phyloP scores from a whole-genome alignment of 92 coral and sea anemone genomes.

The Metridium senile region DNA sequence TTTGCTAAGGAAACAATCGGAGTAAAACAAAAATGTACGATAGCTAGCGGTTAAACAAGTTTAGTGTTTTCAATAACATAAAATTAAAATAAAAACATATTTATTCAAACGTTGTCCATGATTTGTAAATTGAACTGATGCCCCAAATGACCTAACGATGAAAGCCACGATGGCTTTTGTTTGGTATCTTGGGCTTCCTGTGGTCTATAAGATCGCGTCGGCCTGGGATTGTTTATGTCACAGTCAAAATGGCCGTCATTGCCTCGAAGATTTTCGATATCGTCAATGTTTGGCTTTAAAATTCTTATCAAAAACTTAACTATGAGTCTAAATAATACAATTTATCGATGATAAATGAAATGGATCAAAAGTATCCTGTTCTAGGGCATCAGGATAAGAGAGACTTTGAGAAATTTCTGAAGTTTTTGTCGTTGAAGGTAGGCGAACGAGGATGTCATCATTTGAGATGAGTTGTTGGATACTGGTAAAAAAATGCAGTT shows the following conservation, averaged over 20 bases:
- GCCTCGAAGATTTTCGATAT: background rate
- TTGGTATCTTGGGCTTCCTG: constrained; percentile 1
- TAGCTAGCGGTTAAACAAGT: no score
- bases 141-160: no score
- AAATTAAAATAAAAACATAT: no score
- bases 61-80: no score
- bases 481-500: background rate
- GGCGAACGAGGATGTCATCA: constrained; percentile 1
- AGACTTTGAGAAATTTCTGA: constrained; percentile 91
- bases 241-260: background rate
- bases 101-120: no score
- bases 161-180: no score
- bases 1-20: no score
- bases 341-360: constrained; percentile 22
- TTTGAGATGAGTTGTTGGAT: background rate
- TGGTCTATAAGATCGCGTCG: background rate
- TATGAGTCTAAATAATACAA: background rate
- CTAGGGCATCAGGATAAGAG: constrained; percentile 73
- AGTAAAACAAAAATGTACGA: no score
- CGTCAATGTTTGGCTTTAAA: background rate
- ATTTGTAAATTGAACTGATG: no score
- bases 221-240: constrained; percentile 11
- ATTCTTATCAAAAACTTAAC: background rate
- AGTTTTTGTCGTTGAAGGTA: constrained; percentile 94
- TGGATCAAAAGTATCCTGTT: constrained; percentile 56